phyloP scores from a whole-genome alignment of 2,113 vertebrate genomes.

The Rhinopomastus cyanomelas region DNA sequence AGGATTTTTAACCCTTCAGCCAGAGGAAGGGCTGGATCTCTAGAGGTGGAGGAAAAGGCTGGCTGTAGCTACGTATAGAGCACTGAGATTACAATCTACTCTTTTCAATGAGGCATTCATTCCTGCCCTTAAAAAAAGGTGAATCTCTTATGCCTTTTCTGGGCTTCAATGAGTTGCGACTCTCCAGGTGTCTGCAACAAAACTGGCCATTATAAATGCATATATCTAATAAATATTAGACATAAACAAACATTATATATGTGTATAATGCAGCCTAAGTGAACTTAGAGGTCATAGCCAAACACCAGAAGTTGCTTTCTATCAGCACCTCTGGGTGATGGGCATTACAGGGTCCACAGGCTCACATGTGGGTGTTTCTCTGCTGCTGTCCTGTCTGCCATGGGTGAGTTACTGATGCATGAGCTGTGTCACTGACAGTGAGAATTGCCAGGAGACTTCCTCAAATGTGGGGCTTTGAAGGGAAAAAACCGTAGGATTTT shows the following conservation, averaged over 20 bases:
- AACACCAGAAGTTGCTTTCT: not conserved
- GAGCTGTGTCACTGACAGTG: not conserved
- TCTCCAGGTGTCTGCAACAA: not conserved
- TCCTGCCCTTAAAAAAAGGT: not conserved
- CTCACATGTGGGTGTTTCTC: fast-evolving
- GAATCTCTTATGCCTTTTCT: not conserved
- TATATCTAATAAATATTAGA: too few relatives aligned
- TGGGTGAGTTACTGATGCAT: not conserved
- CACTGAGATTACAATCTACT: not conserved
- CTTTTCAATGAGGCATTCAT: not conserved
- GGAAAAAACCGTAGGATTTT: not conserved
- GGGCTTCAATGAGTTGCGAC: not conserved
- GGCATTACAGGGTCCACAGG: not conserved
- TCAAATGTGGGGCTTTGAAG: not conserved
- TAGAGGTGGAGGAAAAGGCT: not conserved
- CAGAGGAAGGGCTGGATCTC: not conserved
- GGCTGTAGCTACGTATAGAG: not conserved
- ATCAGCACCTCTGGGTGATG: not conserved
- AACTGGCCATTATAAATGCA: not conserved
- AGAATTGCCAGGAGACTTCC: not conserved
- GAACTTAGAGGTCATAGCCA: not conserved
- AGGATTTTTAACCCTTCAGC: slow-evolving; percentile 40
- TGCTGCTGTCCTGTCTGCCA: not conserved
- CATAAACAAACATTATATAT: not conserved
- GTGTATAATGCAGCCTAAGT: not conserved